Evolutionary conservation across 2,113 vertebrate genomes (phyloP).

Genomic region (Tyto alba): DNA sequence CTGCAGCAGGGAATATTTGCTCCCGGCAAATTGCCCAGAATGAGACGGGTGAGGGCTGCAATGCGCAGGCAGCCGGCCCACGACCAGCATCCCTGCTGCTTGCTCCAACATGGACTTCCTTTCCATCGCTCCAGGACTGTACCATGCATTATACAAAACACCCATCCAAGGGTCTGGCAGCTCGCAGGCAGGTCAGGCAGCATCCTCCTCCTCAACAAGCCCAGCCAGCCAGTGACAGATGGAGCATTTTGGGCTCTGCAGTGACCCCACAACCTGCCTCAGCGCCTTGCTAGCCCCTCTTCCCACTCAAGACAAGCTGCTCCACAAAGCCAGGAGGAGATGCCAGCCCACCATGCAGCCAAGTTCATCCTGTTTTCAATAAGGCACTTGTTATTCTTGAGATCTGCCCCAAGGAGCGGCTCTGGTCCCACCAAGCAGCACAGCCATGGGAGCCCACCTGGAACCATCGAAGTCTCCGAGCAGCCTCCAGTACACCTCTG

Average conservation of each 20-base stretch:
- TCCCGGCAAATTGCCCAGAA: neutral
- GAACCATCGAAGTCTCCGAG: neutral
- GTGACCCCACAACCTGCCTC: neutral
- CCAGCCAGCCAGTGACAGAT: neutral
- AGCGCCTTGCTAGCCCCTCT: neutral
- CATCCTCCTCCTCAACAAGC: neutral
- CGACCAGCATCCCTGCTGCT: neutral
- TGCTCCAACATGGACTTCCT: neutral
- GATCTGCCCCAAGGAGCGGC: neutral
- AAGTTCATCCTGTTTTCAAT: neutral
- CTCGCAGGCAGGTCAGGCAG: neutral
- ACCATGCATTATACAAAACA: neutral
- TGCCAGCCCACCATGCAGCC: neutral
- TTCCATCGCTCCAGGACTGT: neutral
- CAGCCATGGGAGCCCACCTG: neutral
- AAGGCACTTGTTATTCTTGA: neutral
- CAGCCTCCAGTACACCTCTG: neutral
- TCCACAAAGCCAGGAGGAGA: neutral
- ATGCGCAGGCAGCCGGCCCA: fast-evolving
- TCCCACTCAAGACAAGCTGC: neutral
- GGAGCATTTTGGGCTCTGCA: neutral
- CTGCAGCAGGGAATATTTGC: neutral
- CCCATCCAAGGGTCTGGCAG: neutral
- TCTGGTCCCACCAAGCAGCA: neutral
- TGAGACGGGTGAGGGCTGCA: neutral